phyloP scores from a whole-genome alignment of 2,888 invertebrate genomes.

The Philopedon plagiatum region DNA sequence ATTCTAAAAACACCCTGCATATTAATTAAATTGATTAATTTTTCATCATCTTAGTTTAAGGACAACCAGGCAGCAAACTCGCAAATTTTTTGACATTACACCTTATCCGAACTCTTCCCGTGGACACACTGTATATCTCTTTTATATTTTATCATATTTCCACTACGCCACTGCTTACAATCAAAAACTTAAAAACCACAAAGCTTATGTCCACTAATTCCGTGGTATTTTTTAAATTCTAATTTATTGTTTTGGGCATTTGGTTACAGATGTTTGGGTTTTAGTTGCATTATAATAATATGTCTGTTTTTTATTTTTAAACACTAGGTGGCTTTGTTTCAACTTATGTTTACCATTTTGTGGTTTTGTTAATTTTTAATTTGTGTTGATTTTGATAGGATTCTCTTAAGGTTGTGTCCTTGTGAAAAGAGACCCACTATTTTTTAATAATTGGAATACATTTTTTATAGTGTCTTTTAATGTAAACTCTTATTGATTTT shows the following conservation, averaged over 20 bases:
- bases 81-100: no score
- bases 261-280: conserved; percentile 37
- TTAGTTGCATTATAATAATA: conserved; percentile 1
- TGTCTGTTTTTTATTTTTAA: not conserved
- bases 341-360: not conserved
- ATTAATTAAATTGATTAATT: no score
- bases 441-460: no score
- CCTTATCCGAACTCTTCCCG: no score
- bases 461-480: no score
- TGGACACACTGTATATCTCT: no score
- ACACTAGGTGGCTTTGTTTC: conserved; percentile 1
- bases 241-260: conserved; percentile 43
- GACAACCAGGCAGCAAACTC: no score
- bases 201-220: conserved; percentile 40
- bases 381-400: not conserved
- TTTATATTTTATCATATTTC: not conserved
- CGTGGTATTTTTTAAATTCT: conserved; percentile 32
- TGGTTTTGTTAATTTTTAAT: conserved; percentile 7
- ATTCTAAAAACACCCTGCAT: no score
- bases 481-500: no score
- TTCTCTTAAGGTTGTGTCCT: not conserved
- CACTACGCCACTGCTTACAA: conserved; percentile 33
- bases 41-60: no score
- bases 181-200: conserved; percentile 32
- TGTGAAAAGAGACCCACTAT: no score